Base-by-base conservation (phyloP, 2,888 invertebrate genomes). In the Mycalesis mineus region DNA sequence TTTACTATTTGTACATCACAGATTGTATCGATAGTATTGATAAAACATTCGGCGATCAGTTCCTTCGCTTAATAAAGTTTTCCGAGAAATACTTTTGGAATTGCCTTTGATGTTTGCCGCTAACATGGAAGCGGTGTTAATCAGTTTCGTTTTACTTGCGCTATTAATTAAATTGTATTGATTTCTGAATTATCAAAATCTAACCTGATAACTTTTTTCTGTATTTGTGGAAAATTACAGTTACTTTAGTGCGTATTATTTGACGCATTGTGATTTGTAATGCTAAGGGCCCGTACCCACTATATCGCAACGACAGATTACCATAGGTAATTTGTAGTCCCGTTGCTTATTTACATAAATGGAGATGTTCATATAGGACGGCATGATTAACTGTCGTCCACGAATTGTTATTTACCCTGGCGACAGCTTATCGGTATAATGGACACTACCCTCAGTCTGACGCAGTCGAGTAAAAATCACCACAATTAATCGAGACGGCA, bases 1-100 rank as follows among this genome's bases (percentile, higher is more conserved):
- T 68, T 69, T 57, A 59, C 55, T 64, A 58, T 67, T 69, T 64
- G 59, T 60, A 63, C 62, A 66, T 68, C 60, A 61, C 64, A 64
- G 68, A 68, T 66, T 65, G 65, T 52, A 36, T 42, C 57, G 61
- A 64, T 63, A 63, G 60, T 39, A 39, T 40, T 55, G 55, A 56
- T 53, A 62, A 53, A 44, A 31, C 39, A 45, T 58, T 53, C 54
- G 54, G 48, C 40, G 44, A 36, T 45, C 39, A 29, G 33, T 41
- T 29, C 55, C 52, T 53, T 42, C 33, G 47, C 44, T 57, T 54
- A 49, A 60, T 42, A 52, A 14, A 2, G 11, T 31, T 62, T 62
- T 62, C 62, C 52, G 51, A 29, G 57, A 62, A 59, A 55, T 51
- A 8, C 54, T 51, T 61, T 41, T 33, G 15, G 48, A 57, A 55